Evolutionary conservation across 2,113 vertebrate species (phyloP).

Genomic region (Gracilinanus agilis): DNA sequence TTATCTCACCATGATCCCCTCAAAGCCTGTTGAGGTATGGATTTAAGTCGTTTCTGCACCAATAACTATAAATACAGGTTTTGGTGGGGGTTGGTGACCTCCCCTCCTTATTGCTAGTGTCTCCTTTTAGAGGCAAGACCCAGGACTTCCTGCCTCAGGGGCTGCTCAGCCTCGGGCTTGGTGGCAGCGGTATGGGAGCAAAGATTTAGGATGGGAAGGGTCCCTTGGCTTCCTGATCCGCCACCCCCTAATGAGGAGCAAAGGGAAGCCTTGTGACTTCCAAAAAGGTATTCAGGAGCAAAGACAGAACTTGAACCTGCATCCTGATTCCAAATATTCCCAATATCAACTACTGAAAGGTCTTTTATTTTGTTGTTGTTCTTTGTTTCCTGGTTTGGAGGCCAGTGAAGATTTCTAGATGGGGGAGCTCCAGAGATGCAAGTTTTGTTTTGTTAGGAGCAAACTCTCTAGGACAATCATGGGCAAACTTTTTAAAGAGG

Average conservation of each 20-base stretch:
- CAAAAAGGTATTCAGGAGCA: not conserved
- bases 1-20: not conserved
- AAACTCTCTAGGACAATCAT: too few species aligned
- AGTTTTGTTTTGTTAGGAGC: not conserved
- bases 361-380: not conserved
- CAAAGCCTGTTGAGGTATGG: not conserved
- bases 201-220: not conserved
- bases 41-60: not conserved
- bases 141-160: not conserved
- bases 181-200: too few species aligned
- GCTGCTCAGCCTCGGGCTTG: not conserved
- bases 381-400: not conserved
- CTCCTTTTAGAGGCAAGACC: too few species aligned
- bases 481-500: too few species aligned
- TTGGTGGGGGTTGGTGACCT: too few species aligned
- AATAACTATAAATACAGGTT: not conserved
- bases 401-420: not conserved
- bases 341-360: not conserved
- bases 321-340: not conserved
- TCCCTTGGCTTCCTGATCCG: not conserved
- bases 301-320: not conserved
- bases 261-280: not conserved
- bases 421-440: not conserved
- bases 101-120: not conserved
- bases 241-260: not conserved